Conservation (phyloP, 2,888 invertebrate genomes). For the Torymus tubicola region DNA sequence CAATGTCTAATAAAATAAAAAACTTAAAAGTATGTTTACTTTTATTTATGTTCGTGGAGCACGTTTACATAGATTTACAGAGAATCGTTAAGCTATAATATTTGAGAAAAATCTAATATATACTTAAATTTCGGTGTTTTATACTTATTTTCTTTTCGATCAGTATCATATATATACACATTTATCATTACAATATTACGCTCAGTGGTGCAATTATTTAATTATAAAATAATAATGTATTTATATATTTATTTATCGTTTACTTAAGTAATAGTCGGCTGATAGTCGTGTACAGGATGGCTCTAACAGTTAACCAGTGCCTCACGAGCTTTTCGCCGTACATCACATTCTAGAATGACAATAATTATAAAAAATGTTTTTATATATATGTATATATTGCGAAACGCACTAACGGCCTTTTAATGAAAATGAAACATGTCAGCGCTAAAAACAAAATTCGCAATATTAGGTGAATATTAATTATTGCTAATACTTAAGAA, state of each 20-base stretch:
- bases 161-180: conserved; percentile 70
- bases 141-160: conserved; percentile 56
- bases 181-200: conserved; percentile 68
- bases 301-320: conserved; percentile 64
- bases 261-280: conserved; percentile 51
- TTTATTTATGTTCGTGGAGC: conserved; percentile 71
- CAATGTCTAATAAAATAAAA: conserved; percentile 11
- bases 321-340: conserved; percentile 61
- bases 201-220: conserved; percentile 61
- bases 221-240: conserved; percentile 51
- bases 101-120: conserved; percentile 61
- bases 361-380: conserved; percentile 35
- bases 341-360: conserved; percentile 65
- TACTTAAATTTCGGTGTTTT: conserved; percentile 67
- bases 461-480: conserved; percentile 43
- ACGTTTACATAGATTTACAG: conserved; percentile 75
- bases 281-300: conserved; percentile 53
- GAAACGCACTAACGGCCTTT: conserved; percentile 59
- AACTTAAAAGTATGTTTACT: conserved; percentile 59
- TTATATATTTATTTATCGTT: conserved; percentile 55
- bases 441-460: conserved; percentile 62
- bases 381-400: conserved; percentile 57
- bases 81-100: conserved; percentile 71
- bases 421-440: conserved; percentile 48
- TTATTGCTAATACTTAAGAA: conserved; percentile 47